Base-by-base conservation (phyloP, 2,888 invertebrate genomes). In the Drosophila vallismaia region DNA sequence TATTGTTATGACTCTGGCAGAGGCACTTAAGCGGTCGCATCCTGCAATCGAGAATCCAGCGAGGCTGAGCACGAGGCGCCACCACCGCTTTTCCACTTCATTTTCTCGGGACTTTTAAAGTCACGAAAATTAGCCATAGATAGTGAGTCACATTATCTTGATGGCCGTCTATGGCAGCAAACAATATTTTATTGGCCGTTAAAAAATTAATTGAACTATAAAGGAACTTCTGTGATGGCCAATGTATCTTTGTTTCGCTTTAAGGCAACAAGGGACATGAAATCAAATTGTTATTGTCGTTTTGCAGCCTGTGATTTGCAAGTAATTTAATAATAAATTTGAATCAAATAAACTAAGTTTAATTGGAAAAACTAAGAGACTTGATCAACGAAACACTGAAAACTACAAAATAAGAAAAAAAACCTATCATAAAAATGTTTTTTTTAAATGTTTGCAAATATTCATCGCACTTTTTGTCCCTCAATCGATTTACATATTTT, bases 21-120 rank as follows among this genome's bases (percentile, higher is more conserved):
- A 74, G 88, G 88, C 88, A 82, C 88, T 82, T 82, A 86, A 88
- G 85, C 87, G 80, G 87, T 87, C 87, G 85, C 88, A 84, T 84
- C 42, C 67, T 67, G 55, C 70, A 69, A 55, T 48, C 57, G 59
- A 60, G 62, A 68, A 56, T 51, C 55, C 68, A 26, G 67, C 46
- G 42, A 64, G 67, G 58, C 57, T 57, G 63, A 62, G 55, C 79
- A 78, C 82, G 71, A 76, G 83, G 56, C 68, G 76, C 62, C 46
- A 59, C 14, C 36, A 14, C 14, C 36, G 19, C 51, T 14, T 38
- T 58, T 50, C 26, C 3, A 40, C 44, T 7, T 51, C 8, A n/a
- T 40, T 31, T 45, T n/a, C 12, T 42, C 29, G 6, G 8, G 14
- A 46, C 66, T 76, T 70, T 66, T 71, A 74, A 59, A 63, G 71